Percentiles rank a stretch among this genome's conserved stretches.
Evolutionary conservation across 2,113 vertebrate species (phyloP).

Genomic region (Morphnarchus princeps): DNA sequence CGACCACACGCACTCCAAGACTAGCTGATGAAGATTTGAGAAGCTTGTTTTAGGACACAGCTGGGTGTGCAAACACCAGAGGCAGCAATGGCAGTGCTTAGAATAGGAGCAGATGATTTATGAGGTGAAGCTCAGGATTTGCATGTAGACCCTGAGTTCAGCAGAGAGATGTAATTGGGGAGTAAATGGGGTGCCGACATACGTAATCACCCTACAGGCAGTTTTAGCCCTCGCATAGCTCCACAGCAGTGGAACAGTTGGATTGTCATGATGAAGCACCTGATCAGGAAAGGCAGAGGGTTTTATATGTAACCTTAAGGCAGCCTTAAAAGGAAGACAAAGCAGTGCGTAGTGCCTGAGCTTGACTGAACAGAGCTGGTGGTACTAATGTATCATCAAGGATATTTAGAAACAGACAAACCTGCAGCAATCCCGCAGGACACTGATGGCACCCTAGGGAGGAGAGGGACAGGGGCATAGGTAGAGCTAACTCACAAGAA

Average conservation of each 20-base stretch:
- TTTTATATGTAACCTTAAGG: neutral
- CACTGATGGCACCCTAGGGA: neutral
- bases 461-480: neutral
- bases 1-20: neutral
- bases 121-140: neutral
- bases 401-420: neutral
- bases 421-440: neutral
- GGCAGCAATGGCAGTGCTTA: neutral
- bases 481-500: neutral
- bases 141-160: neutral
- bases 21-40: neutral
- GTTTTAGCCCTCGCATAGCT: neutral
- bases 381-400: neutral
- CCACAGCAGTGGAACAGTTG: neutral
- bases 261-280: neutral
- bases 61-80: rapidly evolving
- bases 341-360: neutral
- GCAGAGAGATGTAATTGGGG: neutral
- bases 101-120: neutral
- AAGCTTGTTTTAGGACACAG: neutral
- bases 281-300: neutral
- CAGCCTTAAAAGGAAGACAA: neutral
- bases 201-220: neutral
- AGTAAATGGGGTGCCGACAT: too few relatives aligned
- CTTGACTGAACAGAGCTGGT: neutral